Conservation (phyloP, 2,797 vertebrate genomes). For the Notolepis coatsorum region DNA sequence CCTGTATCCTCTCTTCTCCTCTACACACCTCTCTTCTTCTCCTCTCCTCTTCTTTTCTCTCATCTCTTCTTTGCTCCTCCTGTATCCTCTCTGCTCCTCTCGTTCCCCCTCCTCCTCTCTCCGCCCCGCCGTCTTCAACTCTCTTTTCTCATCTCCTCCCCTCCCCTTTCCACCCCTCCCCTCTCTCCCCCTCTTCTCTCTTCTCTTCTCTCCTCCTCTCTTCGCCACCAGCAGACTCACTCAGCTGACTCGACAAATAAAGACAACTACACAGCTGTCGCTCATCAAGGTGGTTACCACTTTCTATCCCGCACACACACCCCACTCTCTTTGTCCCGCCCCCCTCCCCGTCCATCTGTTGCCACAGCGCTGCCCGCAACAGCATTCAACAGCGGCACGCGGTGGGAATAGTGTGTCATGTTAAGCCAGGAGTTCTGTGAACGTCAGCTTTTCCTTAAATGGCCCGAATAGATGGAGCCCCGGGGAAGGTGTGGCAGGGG, state of each 20-base stretch:
- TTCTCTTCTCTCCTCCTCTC: conserved; percentile 7
- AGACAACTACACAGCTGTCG: conserved; percentile 56
- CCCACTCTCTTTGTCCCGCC: conserved; percentile 19
- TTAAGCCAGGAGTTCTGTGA: conserved; percentile 45
- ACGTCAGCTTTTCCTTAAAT: conserved; percentile 63
- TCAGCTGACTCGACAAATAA: conserved; percentile 65
- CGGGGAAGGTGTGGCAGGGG: conserved; percentile 2
- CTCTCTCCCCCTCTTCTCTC: neutral
- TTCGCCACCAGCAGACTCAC: conserved; percentile 47
- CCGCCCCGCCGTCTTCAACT: neutral
- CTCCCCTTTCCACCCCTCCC: neutral
- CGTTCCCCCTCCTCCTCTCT: neutral
- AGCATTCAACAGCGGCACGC: conserved; percentile 1
- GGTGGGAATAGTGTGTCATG: conserved; percentile 34
- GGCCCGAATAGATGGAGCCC: conserved; percentile 50
- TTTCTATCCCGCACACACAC: conserved; percentile 14
- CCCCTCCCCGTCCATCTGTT: conserved; percentile 46
- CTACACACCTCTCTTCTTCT: neutral
- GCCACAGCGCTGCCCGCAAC: conserved; percentile 17
- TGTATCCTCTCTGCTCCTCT: neutral
- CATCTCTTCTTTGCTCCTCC: conserved; percentile 12
- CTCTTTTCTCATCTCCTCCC: neutral
- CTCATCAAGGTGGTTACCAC: conserved; percentile 22
- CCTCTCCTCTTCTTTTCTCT: neutral
- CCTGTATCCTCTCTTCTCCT: too few relatives aligned